These are phyloP conservation scores for Gymnogyps californianus DNA, from an alignment of 2,113 vertebrate genomes.

Conservation along the genomic window DNA sequence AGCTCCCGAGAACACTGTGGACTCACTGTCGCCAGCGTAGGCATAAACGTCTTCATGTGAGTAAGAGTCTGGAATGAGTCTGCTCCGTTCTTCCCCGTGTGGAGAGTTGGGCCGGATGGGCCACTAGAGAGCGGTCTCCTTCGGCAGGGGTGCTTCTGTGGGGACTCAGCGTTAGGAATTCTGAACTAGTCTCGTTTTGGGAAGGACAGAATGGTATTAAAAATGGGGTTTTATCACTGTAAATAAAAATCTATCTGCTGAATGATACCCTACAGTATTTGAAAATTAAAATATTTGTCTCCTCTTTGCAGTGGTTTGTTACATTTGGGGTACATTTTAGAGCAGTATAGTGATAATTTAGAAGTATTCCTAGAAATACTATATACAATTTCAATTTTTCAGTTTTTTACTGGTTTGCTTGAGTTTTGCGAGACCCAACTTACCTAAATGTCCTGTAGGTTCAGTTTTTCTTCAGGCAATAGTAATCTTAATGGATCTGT, in stretches of 20 bases:
- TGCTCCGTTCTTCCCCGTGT: neutral
- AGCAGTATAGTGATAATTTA: neutral
- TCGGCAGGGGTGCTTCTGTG: neutral
- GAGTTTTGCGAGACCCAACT: neutral
- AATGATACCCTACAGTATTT: neutral
- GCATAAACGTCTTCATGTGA: no score
- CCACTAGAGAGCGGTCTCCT: neutral
- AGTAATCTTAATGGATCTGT: neutral
- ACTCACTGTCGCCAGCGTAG: accelerated
- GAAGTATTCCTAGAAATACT: neutral
- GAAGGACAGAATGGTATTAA: neutral
- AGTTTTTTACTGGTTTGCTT: neutral
- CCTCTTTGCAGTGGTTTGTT: neutral
- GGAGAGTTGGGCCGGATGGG: neutral
- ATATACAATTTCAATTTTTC: neutral
- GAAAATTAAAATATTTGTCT: neutral
- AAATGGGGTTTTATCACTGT: neutral
- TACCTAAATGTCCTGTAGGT: neutral
- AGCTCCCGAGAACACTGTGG: neutral
- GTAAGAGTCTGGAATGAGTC: neutral
- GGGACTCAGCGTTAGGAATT: neutral
- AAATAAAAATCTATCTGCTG: neutral
- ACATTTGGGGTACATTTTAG: neutral
- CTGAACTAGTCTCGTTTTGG: neutral
- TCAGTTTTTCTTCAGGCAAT: neutral